A percentile compares a stretch with the other conserved stretches of the same genome.
Evolutionary conservation across 2,113 vertebrate species (phyloP).

Genomic region (Porphyrio hochstetteri): DNA sequence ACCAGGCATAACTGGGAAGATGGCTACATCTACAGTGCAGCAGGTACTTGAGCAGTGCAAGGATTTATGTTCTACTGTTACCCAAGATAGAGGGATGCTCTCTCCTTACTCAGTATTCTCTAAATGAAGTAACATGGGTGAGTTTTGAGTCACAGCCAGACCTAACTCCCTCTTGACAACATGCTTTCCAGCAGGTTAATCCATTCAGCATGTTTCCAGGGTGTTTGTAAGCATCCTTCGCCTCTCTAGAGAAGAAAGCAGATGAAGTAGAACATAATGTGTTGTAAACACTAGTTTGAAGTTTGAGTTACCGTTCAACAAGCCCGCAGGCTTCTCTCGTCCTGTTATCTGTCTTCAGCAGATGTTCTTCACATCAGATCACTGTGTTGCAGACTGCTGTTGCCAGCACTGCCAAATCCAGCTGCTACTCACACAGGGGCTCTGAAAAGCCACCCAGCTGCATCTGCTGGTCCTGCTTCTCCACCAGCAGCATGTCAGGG

Average conservation of each 20-base stretch:
- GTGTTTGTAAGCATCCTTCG: background rate
- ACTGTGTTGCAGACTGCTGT: background rate
- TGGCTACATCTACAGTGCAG: background rate
- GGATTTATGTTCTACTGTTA: background rate
- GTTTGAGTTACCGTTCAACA: background rate
- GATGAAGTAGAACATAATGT: background rate
- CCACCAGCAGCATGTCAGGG: background rate
- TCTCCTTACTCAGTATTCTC: background rate
- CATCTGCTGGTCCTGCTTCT: background rate
- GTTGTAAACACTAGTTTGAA: background rate
- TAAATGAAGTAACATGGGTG: background rate
- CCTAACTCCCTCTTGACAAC: background rate
- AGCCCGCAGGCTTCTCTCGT: background rate
- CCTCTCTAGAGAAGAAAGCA: background rate
- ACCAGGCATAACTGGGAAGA: background rate
- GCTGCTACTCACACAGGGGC: background rate
- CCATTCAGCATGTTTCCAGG: background rate
- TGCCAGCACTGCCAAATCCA: background rate
- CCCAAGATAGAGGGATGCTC: background rate
- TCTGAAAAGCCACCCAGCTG: background rate
- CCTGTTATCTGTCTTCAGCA: slow-evolving; percentile 29
- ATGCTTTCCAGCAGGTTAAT: background rate
- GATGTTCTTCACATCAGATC: slow-evolving; percentile 25
- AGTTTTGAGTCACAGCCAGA: background rate
- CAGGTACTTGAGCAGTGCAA: background rate